Base-by-base conservation (phyloP, 2,113 vertebrate genomes). In the Charina bottae region DNA sequence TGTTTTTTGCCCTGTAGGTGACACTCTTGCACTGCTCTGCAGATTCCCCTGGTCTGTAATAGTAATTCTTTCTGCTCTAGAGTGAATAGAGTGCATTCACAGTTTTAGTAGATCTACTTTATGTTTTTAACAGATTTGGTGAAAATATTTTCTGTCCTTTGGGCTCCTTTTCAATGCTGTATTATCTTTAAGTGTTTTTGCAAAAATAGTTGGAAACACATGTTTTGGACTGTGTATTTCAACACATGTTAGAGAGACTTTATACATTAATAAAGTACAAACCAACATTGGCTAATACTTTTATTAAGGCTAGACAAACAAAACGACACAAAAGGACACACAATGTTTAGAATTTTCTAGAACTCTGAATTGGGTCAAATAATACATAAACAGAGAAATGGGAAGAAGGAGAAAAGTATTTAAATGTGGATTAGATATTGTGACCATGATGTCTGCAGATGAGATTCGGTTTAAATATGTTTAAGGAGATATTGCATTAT, bases 1-100 rank as follows among this genome's bases (percentile, higher is more conserved):
- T 92, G 92, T 37, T 56, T 59, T 10, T 5, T 3, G 5, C 88
- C 95, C 96, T 95, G 93, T 84, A 95, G 97, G 23, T 96, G 97
- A 92, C 92, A 93, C 94, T 96, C 91, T 96, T 83, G 0, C 92
- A 96, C 94, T 91, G 0, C 0, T 90, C 56, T 96, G 93, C 62
- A 85, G 89, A 85, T 90, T 1, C 0, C 6, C 28, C 0, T 5
- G 13, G 0, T 46, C 0, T 0, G 2, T 6, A 0, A 33, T 0
- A 42, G 0, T 46, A 0, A 0, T 87, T 0, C 56, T 0, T 33
- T 0, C 0, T 1, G 0, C 26, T 42, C 1, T 8, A 49, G 2
- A 42, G 6, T 55, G 49, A 85, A 64, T 37, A 84, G 17, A 28
- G 2, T 37, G 60, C 54, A 60, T 89, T 92, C 49, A 55, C 49